Evolutionary conservation across 2,797 vertebrate species (phyloP).

Genomic region (Podarcis siculus): DNA sequence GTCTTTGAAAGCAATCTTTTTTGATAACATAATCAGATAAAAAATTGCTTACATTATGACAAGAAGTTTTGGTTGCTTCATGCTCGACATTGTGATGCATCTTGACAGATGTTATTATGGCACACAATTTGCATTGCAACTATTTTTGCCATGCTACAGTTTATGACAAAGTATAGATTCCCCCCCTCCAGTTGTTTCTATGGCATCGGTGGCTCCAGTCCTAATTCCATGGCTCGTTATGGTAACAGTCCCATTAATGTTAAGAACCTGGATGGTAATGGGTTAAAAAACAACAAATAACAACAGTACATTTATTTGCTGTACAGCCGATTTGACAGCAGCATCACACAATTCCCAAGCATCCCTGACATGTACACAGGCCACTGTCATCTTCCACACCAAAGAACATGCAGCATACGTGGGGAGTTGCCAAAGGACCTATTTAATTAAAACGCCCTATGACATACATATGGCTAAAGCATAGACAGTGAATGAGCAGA

Average conservation of each 20-base stretch:
- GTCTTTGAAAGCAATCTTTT: slow-evolving; percentile 14
- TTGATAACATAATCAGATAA: slow-evolving; percentile 3
- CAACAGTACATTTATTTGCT: background rate
- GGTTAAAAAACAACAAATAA: background rate
- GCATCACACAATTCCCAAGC: no score
- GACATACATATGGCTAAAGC: no score
- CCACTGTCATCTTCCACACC: no score
- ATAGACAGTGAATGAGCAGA: no score
- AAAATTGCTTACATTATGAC: background rate
- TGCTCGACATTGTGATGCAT: background rate
- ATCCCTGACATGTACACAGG: no score
- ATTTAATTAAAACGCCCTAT: no score
- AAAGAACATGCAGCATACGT: no score
- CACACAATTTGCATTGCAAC: background rate
- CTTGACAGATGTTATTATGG: background rate
- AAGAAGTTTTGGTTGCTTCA: background rate
- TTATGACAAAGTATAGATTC: background rate
- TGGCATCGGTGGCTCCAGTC: background rate
- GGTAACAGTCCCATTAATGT: background rate
- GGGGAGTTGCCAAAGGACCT: no score
- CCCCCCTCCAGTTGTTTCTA: background rate
- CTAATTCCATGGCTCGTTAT: background rate
- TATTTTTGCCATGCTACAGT: background rate
- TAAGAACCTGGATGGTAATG: background rate
- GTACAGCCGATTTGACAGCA: no score